Evolutionary conservation across 2,797 vertebrate genomes (phyloP), one percentile per base, ranked within the genome.

Genomic region (Pterois miles): DNA sequence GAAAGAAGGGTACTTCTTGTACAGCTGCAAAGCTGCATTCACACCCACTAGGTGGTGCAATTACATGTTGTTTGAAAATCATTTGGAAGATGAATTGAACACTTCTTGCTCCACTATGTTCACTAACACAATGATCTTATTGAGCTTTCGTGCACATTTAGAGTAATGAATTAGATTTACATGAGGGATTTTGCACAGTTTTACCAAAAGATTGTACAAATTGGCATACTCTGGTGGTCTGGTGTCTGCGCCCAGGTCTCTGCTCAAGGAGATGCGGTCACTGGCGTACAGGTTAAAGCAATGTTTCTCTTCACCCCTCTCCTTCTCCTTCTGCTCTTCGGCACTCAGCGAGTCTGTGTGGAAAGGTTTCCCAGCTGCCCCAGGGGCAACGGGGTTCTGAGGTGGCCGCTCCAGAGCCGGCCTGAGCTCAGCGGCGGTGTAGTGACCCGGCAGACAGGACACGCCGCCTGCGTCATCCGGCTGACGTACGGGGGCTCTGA

Each of bases 281-380:
- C 98, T 99, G 82, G 97, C 98, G 72, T 96, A 99, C 80, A 96
- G 94, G 85, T 99, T 99, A 83, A 99, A 99, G 91, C 98, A 99
- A 90, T 99, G 98, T 80, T 99, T 99, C 82, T 96, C 93, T 76
- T 99, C 97, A 40, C 98, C 98, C 16, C 3, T 89, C 36, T 97
- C 96, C 91, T 97, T 99, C 90, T 99, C 98, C 88, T 98, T 96
- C 92, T 96, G 95, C 76, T 99, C 97, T 58, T 94, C 95, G 1
- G 89, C 87, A 88, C 92, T 96, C 84, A 99, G 96, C 9, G 94
- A 95, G 73, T 93, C 90, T 0, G 92, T 94, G 87, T 95, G 95
- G 91, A 97, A 99, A 46, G 97, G 92, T 91, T 96, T 99, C 67
- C 98, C 98, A 14, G 96, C 95, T 74, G 97, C 98, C 80, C 98